A percentile compares a stretch with the other conserved stretches of the same genome.
phyloP scores from a whole-genome alignment of 2,888 invertebrate genomes.

The Blastobasis lacticolella region DNA sequence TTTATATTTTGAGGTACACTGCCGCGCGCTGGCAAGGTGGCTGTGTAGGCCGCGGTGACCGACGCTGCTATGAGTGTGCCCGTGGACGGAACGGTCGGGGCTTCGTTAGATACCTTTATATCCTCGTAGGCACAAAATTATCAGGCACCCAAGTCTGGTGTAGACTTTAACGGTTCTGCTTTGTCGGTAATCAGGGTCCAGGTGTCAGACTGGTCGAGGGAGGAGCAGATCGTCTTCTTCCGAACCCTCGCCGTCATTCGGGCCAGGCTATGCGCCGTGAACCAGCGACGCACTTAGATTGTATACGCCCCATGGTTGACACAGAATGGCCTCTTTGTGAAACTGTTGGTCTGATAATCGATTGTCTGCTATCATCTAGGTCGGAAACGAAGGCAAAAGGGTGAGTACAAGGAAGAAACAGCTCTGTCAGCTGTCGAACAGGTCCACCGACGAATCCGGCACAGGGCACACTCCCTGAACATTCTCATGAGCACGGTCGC shows the following conservation, averaged over 20 bases:
- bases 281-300: not conserved
- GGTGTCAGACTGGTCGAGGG: conserved; percentile 1
- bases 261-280: not conserved
- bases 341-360: too few species aligned
- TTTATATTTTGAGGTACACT: conserved; percentile 61
- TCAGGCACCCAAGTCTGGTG: not conserved
- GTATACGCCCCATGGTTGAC: too few species aligned
- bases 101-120: not conserved
- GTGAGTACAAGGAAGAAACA: too few species aligned
- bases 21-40: conserved; percentile 53
- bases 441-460: too few species aligned
- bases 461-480: too few species aligned
- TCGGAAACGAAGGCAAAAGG: too few species aligned
- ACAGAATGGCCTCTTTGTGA: too few species aligned
- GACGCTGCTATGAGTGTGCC: too few species aligned
- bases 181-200: conserved; percentile 13
- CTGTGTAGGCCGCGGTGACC: conserved; percentile 20
- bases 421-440: too few species aligned
- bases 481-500: not conserved
- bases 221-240: not conserved
- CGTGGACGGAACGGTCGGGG: too few species aligned
- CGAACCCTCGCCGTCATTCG: not conserved
- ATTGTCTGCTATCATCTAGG: too few species aligned
- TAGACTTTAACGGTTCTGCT: conserved; percentile 1
- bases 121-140: too few species aligned